Conservation (phyloP, 1,140 invertebrate genomes). For the Conus ventricosus region DNA sequence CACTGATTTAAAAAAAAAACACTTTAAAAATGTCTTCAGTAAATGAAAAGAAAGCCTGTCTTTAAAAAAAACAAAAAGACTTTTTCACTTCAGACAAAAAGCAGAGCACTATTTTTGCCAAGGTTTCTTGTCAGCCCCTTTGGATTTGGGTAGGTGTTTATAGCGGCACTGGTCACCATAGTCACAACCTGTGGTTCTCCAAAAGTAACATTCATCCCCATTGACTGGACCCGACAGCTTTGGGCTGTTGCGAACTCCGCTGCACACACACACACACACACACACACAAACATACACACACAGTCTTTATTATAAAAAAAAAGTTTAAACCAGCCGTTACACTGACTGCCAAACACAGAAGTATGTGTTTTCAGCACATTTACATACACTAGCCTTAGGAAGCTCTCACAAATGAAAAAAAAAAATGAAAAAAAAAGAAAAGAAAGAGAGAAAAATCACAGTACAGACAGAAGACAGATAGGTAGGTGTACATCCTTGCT, state of each 20-base stretch:
- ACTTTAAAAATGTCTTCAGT: not conserved
- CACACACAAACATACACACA: not conserved
- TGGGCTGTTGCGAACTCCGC: conserved; percentile 46
- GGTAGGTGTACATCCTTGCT: too few species aligned
- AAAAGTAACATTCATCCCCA: conserved; percentile 77
- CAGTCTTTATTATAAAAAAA: too few species aligned
- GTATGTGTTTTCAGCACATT: too few species aligned
- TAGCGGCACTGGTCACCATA: conserved; percentile 75
- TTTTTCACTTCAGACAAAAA: not conserved
- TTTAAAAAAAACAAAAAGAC: not conserved
- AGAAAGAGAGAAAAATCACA: too few species aligned
- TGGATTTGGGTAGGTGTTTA: conserved; percentile 73
- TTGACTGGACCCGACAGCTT: conserved; percentile 75
- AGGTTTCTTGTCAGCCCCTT: conserved; percentile 76
- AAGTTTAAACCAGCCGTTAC: too few species aligned
- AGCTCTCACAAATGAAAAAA: too few species aligned
- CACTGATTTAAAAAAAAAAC: not conserved
- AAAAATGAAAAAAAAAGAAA: too few species aligned
- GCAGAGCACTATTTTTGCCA: conserved; percentile 70
- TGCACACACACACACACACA: conserved; percentile 13
- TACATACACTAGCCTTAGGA: too few species aligned
- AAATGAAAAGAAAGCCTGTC: not conserved
- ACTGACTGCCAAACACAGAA: too few species aligned
- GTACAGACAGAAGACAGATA: too few species aligned
- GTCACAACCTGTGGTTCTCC: conserved; percentile 76